phyloP scores from a whole-genome alignment of 2,888 invertebrate genomes.

The Cheilosia soror region DNA sequence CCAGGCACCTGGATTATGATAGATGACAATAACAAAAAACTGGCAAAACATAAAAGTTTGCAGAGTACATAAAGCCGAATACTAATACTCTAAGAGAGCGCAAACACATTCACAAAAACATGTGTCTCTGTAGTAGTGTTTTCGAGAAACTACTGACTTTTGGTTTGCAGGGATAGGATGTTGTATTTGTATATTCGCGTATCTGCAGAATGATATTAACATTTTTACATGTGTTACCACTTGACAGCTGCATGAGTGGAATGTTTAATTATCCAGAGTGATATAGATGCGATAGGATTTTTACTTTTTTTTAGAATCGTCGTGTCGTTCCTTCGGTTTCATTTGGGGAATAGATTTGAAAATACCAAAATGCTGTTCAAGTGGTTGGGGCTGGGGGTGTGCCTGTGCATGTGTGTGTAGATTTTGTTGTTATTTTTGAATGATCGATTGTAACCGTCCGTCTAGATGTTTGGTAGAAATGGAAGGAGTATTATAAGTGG shows the following conservation, averaged over 20 bases:
- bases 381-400: conserved; percentile 35
- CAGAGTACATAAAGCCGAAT: no score
- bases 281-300: conserved; percentile 24
- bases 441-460: conserved; percentile 60
- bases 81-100: no score
- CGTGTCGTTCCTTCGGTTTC: conserved; percentile 4
- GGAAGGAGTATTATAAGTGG: conserved; percentile 1
- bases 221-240: conserved; percentile 74
- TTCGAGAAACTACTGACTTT: no score
- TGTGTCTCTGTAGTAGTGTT: no score
- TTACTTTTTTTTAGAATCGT: not conserved
- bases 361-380: conserved; percentile 53
- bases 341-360: conserved; percentile 48
- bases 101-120: no score
- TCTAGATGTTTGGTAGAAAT: conserved; percentile 1
- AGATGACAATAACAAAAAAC: no score
- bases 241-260: conserved; percentile 75
- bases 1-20: no score
- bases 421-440: conserved; percentile 28
- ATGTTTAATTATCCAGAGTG: conserved; percentile 72
- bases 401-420: not conserved
- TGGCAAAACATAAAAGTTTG: no score
- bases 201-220: conserved; percentile 63
- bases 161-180: no score
- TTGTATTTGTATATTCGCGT: conserved; percentile 56